phyloP scores from a whole-genome alignment of 2,113 vertebrate genomes.

The Tretioscincus oriximinensis region DNA sequence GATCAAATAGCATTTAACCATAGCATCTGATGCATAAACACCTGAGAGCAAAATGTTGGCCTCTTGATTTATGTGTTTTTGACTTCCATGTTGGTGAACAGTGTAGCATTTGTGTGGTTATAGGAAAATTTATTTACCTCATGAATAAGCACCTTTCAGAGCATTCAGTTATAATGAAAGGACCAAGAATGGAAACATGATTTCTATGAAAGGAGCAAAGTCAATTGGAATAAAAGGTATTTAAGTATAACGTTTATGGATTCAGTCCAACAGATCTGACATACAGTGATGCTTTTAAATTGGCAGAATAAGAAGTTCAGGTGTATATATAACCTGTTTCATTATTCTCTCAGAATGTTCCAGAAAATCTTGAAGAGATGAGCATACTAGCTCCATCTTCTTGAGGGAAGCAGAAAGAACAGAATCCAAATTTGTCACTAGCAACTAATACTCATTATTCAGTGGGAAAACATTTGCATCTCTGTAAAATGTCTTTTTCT shows the following conservation, averaged over 20 bases:
- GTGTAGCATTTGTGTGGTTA: constrained; percentile 41
- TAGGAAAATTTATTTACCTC: constrained; percentile 55
- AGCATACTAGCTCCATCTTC: background rate
- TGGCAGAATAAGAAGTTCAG: background rate
- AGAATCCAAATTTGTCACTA: too few relatives aligned
- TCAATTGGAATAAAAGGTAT: background rate
- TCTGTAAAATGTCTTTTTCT: background rate
- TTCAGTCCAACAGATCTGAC: background rate
- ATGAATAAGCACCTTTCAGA: constrained; percentile 52
- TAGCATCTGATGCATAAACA: constrained; percentile 4
- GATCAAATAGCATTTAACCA: constrained; percentile 2
- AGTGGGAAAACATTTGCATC: background rate
- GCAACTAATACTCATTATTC: too few relatives aligned
- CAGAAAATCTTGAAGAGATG: background rate
- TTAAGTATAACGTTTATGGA: background rate
- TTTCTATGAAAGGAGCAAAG: constrained; percentile 3
- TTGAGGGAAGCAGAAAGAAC: too few relatives aligned
- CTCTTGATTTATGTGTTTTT: constrained; percentile 36
- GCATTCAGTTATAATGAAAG: constrained; percentile 32
- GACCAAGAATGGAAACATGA: constrained; percentile 31
- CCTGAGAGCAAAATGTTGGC: constrained; percentile 22
- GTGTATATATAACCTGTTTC: background rate
- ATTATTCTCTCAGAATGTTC: background rate
- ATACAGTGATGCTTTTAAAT: background rate
- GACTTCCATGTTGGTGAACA: constrained; percentile 37